These are phyloP conservation scores for Aurelia coerulea DNA, from an alignment of 30 jellyfish, hydroid and myxozoan genomes.

Conservation along the genomic window DNA sequence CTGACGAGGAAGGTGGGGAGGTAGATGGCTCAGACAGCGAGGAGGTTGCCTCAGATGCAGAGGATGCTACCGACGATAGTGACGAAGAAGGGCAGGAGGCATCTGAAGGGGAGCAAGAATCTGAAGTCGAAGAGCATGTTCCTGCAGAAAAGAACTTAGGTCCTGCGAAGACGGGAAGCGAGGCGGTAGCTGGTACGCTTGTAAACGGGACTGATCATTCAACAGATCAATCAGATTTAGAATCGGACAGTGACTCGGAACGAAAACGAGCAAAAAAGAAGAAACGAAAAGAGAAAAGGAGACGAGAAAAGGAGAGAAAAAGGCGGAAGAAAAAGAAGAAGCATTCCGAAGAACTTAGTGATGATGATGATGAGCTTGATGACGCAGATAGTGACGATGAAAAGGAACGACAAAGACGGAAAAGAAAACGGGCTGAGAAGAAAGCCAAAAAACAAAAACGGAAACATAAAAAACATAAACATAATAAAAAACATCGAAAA, in stretches of 20 bases:
- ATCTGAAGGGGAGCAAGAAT: slow-evolving; percentile 2
- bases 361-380: slow-evolving; percentile 34
- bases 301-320: slow-evolving; percentile 32
- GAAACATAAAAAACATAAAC: slow-evolving; percentile 72
- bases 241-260: slow-evolving; percentile 36
- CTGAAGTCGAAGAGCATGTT: not conserved
- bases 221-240: slow-evolving; percentile 16
- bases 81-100: not conserved
- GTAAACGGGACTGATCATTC: slow-evolving; percentile 23
- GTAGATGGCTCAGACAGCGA: not conserved
- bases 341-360: slow-evolving; percentile 13
- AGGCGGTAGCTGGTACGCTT: not conserved
- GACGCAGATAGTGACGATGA: slow-evolving; percentile 15
- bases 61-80: slow-evolving; percentile 4
- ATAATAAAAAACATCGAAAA: slow-evolving; percentile 71
- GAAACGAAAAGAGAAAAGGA: slow-evolving; percentile 8
- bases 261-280: slow-evolving; percentile 11
- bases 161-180: too few relatives aligned
- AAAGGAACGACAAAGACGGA: slow-evolving; percentile 30
- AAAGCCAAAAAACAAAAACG: slow-evolving; percentile 68
- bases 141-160: not conserved
- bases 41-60: not conserved
- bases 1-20: slow-evolving; percentile 11
- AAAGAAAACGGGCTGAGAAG: slow-evolving; percentile 54
- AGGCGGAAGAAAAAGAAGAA: slow-evolving; percentile 36